Evolutionary conservation across 2,113 vertebrate genomes (phyloP), one percentile per base, ranked within the genome.

Genomic region (Accipiter cooperii): DNA sequence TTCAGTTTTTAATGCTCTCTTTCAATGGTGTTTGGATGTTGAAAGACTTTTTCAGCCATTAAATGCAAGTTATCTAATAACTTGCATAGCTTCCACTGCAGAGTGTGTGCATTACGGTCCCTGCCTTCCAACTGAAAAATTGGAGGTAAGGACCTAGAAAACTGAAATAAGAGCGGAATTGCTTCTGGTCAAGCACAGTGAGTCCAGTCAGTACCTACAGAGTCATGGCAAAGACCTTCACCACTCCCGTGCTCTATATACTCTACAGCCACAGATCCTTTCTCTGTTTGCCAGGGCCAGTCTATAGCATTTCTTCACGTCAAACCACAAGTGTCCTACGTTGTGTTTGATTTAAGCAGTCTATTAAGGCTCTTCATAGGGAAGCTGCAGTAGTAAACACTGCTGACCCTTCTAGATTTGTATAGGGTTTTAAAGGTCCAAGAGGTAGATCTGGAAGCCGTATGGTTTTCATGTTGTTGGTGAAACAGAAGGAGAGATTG

Each of bases 211-310:
- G 34, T 36, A 28, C 60, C 29, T 69, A 21, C 34, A 54, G 55
- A 63, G 46, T 49, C 74, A 6, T 14, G 40, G 51, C 29, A 54
- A 64, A 40, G 49, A 16, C 44, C n/a, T 68, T 69, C 21, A 3
- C 0, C 4, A 24, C 24, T 29, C 10, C 7, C 10, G 2, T 10
- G 36, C 22, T 44, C 22, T 26, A 3, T 9, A 51, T 18, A 6
- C 24, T 13, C n/a, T 34, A 4, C 11, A 60, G 40, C 42, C 51
- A 34, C 25, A 17, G 7, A 25, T 42, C 29, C 12, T 49, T 26
- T 17, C 20, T 54, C 26, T 3, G 0, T 46, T 58, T 42, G 36
- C 17, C 12, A 3, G 3, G 8, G 10, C 28, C 55, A 12, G 22
- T 14, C 38, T 36, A 24, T 25, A 47, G 49, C 25, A 7, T 79